A percentile compares a stretch with the other conserved stretches of the same genome.
Conservation (phyloP, 2,888 invertebrate genomes). For the Diaprepes abbreviatus region DNA sequence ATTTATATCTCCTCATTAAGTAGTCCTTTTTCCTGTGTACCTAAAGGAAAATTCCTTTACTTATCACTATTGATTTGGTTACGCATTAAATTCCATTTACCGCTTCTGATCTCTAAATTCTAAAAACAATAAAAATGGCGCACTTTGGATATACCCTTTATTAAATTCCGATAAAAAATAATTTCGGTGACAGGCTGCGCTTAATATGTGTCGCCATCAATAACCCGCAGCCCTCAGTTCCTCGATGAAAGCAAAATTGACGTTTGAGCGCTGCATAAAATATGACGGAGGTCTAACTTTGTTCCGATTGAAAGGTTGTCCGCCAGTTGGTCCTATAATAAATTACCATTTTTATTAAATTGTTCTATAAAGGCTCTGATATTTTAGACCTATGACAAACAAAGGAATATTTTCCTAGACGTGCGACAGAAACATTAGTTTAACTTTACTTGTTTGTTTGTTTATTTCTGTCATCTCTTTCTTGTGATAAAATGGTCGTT, state of each 20-base stretch:
- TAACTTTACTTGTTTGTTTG: too few relatives aligned
- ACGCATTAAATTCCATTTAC: neutral
- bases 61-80: too few relatives aligned
- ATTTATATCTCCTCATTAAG: too few relatives aligned
- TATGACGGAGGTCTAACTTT: constrained; percentile 43
- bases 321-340: constrained; percentile 39
- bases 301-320: constrained; percentile 41
- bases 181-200: constrained; percentile 62
- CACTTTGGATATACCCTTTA: constrained; percentile 52
- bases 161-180: constrained; percentile 64
- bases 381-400: neutral
- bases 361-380: constrained; percentile 22
- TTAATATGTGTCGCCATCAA: constrained; percentile 66
- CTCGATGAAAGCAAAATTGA: constrained; percentile 40
- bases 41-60: too few relatives aligned
- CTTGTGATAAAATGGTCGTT: too few relatives aligned
- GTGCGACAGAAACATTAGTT: too few relatives aligned
- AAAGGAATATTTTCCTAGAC: neutral
- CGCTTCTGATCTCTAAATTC: neutral
- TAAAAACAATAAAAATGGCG: constrained; percentile 17
- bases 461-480: too few relatives aligned
- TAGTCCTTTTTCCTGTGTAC: too few relatives aligned
- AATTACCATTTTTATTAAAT: constrained; percentile 47
- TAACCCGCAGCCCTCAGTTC: constrained; percentile 60
- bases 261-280: constrained; percentile 41